Evolutionary conservation across 1,140 invertebrate genomes (phyloP), one percentile per base, ranked within the genome.

Genomic region (Mesaphorura yosii): DNA sequence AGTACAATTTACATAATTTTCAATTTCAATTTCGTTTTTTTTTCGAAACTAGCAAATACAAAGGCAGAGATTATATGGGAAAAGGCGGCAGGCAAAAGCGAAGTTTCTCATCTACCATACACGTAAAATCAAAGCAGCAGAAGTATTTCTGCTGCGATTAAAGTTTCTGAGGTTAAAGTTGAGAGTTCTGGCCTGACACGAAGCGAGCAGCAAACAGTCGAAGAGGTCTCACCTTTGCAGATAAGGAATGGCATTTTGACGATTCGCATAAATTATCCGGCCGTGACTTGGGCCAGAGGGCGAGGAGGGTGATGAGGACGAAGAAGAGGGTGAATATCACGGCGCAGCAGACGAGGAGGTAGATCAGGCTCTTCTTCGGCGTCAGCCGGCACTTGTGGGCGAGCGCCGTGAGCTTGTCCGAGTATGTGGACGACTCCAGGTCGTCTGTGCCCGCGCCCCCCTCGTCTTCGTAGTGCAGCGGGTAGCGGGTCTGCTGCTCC

Each of bases 261-360:
- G 41, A 29, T 19, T 47, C 41, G 28, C 60, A 62, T 5, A 44
- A 50, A 3, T 34, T 14, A 15, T 19, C 12, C 3, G 27, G 2
- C 1, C 62, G 62, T 12, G 64, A 52, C 4, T 48, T 45, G 0
- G 70, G 70, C 69, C 70, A 71, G 2, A 60, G 51, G 0, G 64
- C 60, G 0, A 60, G 64, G 48, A 72, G 44, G 1, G 62, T 63
- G 6, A 72, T 55, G 6, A 72, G 59, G 25, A 68, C 62, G 3
- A 70, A 46, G 10, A 72, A 40, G 1, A 68, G 42, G 1, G 66
- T 19, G 34, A 69, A 58, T 40, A 70, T 53, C 20, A 63, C 59
- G n/a, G 56, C 34, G 12, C 62, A 59, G 37, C 64, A 62, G 14
- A 64, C 57, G 5, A 70, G 52, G 23, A 59, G 46, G 23, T 63